These are phyloP conservation scores for Scrobipalpa costella DNA, from an alignment of 2,888 invertebrate species.

Conservation along the genomic window DNA sequence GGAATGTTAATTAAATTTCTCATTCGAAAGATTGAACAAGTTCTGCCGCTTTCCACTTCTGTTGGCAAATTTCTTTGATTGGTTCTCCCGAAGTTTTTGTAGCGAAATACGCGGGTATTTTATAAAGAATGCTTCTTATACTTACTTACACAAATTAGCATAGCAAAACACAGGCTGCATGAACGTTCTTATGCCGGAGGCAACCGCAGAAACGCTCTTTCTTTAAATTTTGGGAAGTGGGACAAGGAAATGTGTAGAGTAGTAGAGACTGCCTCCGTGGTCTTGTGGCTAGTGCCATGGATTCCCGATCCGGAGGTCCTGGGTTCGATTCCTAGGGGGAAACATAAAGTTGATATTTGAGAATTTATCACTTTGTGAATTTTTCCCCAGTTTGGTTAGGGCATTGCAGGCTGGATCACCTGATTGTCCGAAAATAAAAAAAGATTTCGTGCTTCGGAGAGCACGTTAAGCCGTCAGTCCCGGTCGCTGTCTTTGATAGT, in stretches of 20 bases:
- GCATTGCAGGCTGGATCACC: no score
- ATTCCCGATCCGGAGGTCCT: not conserved
- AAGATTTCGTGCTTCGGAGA: no score
- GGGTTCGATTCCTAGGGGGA: no score
- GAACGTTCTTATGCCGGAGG: conserved; percentile 38
- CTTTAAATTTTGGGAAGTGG: conserved; percentile 34
- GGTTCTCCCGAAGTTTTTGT: conserved; percentile 33
- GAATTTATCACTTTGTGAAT: no score
- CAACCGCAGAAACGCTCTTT: conserved; percentile 40
- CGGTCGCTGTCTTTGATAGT: no score
- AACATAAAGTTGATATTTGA: no score
- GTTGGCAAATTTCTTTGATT: conserved; percentile 48
- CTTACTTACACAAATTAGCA: not conserved
- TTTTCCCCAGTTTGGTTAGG: no score
- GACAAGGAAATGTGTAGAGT: not conserved
- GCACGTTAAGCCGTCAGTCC: no score
- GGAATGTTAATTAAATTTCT: conserved; percentile 72
- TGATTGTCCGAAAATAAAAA: no score
- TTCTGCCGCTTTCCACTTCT: conserved; percentile 52
- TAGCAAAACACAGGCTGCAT: conserved; percentile 17
- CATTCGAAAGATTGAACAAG: conserved; percentile 53
- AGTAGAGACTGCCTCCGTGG: no score
- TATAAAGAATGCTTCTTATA: conserved; percentile 22
- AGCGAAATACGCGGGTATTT: conserved; percentile 8
- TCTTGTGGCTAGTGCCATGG: no score